A percentile compares a stretch with the other conserved stretches of the same genome.
phyloP scores from a whole-genome alignment of 2,888 invertebrate species.

The Bruchidius siliquastri region DNA sequence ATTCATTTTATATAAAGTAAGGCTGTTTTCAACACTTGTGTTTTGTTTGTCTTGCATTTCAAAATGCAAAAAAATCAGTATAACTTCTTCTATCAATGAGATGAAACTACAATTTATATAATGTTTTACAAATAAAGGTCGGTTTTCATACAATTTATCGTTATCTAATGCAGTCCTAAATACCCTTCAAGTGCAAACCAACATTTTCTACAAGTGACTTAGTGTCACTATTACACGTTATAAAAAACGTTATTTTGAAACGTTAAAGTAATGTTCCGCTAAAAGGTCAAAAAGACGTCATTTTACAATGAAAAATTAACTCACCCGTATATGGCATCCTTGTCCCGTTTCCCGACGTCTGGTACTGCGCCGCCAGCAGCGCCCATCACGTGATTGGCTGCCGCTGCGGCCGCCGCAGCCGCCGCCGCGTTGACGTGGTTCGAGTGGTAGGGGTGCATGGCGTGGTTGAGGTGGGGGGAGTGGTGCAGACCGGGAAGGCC shows the following conservation, averaged over 20 bases:
- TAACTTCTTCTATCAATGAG: too few relatives aligned
- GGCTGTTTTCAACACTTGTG: too few relatives aligned
- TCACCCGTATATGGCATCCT: constrained; percentile 98
- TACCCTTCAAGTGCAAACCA: too few relatives aligned
- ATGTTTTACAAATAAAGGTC: too few relatives aligned
- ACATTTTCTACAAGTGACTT: too few relatives aligned
- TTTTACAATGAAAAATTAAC: constrained; percentile 41
- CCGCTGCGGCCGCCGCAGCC: constrained; percentile 60
- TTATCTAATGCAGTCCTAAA: too few relatives aligned
- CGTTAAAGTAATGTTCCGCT: neutral
- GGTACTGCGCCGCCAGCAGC: constrained; percentile 65
- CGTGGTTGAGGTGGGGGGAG: constrained; percentile 76
- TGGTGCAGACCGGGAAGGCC: constrained; percentile 64
- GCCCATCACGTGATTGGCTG: constrained; percentile 80
- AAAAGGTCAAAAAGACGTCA: neutral
- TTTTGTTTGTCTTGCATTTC: too few relatives aligned
- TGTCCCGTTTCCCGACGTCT: constrained; percentile 94
- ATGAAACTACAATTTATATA: too few relatives aligned
- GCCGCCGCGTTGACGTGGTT: constrained; percentile 61
- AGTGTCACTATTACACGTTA: too few relatives aligned
- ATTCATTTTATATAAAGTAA: too few relatives aligned
- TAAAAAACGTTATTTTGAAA: neutral
- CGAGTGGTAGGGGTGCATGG: constrained; percentile 76
- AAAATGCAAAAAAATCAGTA: too few relatives aligned
- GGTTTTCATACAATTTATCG: too few relatives aligned